Evolutionary conservation across 2,797 vertebrate species (phyloP).

Genomic region (Channallabes apus): DNA sequence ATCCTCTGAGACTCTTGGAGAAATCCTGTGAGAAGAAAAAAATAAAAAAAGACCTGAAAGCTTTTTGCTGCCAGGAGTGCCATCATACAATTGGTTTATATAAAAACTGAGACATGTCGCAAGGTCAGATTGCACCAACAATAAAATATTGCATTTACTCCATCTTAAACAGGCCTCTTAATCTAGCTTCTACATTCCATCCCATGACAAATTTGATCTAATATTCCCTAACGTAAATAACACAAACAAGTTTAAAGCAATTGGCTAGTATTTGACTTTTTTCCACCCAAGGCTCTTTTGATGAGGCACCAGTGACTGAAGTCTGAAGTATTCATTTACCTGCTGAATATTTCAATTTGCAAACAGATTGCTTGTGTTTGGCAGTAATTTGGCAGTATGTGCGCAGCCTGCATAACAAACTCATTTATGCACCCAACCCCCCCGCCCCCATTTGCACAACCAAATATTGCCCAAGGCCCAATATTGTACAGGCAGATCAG

Average conservation of each 20-base stretch:
- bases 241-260: neutral
- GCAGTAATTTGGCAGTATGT: neutral
- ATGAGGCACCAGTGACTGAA: neutral
- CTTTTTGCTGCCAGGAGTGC: neutral
- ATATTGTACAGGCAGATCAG: neutral
- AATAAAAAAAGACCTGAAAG: neutral
- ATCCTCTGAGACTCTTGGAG: neutral
- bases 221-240: neutral
- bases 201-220: neutral
- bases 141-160: neutral
- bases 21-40: too few relatives aligned
- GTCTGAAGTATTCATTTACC: neutral
- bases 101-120: neutral
- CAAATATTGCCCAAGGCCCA: neutral
- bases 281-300: neutral
- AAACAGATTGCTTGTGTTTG: neutral
- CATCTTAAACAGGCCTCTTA: neutral
- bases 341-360: neutral
- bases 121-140: neutral
- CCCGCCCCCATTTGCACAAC: neutral
- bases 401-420: neutral
- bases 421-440: neutral
- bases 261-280: neutral
- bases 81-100: neutral
- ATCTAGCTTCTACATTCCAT: neutral